Evolutionary conservation across 1,140 invertebrate species (phyloP).

Genomic region (Panulirus ornatus): DNA sequence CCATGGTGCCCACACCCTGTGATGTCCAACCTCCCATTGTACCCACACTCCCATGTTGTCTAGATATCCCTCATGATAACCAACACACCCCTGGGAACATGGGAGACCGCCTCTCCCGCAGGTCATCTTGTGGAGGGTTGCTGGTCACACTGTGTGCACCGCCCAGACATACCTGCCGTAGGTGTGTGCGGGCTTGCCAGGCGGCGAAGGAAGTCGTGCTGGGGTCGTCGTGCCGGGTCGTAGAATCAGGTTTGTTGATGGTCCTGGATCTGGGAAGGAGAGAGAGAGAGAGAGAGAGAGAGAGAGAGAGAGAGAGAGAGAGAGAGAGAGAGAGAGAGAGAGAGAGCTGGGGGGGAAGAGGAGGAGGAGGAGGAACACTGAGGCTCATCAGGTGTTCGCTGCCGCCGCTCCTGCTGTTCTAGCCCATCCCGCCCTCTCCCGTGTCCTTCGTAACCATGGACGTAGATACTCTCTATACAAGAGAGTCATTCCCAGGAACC

Average conservation of each 20-base stretch:
- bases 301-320: neutral
- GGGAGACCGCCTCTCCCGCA: too few relatives aligned
- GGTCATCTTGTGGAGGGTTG: too few relatives aligned
- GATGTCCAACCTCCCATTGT: too few relatives aligned
- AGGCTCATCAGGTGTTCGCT: neutral
- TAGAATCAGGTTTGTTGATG: conserved; percentile 15
- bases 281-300: neutral
- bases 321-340: neutral
- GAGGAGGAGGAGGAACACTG: neutral
- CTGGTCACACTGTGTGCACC: too few relatives aligned
- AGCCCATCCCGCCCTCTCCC: too few relatives aligned
- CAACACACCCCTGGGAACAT: too few relatives aligned
- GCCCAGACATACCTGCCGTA: neutral
- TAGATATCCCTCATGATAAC: too few relatives aligned
- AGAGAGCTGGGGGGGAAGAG: neutral
- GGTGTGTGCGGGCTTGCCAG: neutral
- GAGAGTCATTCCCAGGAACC: too few relatives aligned
- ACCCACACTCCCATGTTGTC: too few relatives aligned
- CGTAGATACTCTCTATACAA: too few relatives aligned
- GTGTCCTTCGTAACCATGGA: too few relatives aligned
- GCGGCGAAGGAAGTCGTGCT: neutral
- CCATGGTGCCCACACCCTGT: too few relatives aligned
- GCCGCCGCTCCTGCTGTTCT: neutral
- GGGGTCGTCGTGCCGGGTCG: conserved; percentile 4
- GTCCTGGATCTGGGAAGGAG: neutral